phyloP scores from a whole-genome alignment of 1,140 invertebrate genomes.

The Drosophila persimilis region DNA sequence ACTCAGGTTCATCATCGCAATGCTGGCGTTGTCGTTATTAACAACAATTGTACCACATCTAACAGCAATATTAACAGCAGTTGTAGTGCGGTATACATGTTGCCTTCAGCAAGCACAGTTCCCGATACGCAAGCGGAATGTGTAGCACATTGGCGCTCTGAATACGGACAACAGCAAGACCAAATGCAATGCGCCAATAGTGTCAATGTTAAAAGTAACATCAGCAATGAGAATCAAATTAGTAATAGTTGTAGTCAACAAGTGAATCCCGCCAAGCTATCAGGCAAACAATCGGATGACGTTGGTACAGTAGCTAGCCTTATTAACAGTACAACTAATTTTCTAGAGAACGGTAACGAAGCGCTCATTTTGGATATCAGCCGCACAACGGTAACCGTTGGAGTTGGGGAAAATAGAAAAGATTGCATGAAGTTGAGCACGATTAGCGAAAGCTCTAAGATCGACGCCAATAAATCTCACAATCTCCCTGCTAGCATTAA shows the following conservation, averaged over 20 bases:
- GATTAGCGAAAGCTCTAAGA: conserved; percentile 10
- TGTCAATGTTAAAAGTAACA: conserved; percentile 40
- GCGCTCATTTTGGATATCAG: conserved; percentile 38
- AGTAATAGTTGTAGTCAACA: conserved; percentile 47
- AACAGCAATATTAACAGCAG: conserved; percentile 39
- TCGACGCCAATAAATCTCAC: conserved; percentile 26
- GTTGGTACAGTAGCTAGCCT: background rate
- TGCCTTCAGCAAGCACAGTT: conserved; percentile 33
- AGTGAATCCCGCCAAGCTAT: conserved; percentile 41
- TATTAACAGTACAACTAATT: conserved; percentile 11
- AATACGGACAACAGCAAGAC: conserved; percentile 52
- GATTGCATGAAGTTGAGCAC: conserved; percentile 14
- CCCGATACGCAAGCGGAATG: conserved; percentile 47
- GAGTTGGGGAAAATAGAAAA: too few relatives aligned
- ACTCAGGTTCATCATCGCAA: conserved; percentile 47
- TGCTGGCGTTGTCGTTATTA: conserved; percentile 8
- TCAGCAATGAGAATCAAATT: conserved; percentile 51
- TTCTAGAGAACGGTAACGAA: conserved; percentile 48
- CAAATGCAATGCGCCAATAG: conserved; percentile 22
- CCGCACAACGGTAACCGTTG: conserved; percentile 17
- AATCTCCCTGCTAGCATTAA: conserved; percentile 26
- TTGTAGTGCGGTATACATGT: conserved; percentile 36
- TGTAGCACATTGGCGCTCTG: conserved; percentile 48
- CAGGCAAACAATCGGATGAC: conserved; percentile 31
- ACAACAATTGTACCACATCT: conserved; percentile 31